Conservation (phyloP, 1,140 invertebrate genomes). For the Melanaphis sacchari region DNA sequence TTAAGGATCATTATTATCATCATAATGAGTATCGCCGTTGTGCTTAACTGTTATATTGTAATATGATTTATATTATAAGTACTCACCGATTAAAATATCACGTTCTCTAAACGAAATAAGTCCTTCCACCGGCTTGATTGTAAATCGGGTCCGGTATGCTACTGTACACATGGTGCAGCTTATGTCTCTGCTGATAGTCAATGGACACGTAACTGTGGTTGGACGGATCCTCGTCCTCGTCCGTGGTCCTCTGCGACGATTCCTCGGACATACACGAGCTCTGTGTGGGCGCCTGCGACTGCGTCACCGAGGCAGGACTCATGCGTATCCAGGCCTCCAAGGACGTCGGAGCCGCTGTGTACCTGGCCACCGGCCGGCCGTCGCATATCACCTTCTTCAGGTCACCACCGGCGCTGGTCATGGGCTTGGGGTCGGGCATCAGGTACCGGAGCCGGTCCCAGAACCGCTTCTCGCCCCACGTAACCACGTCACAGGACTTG, state of each 20-base stretch:
- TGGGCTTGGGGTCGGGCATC: conserved; percentile 74
- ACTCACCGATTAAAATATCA: conserved; percentile 3
- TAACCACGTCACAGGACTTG: conserved; percentile 80
- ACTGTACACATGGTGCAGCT: conserved; percentile 67
- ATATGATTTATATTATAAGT: neutral
- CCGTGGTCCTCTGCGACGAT: conserved; percentile 68
- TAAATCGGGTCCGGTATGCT: conserved; percentile 67
- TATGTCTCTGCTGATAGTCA: conserved; percentile 62
- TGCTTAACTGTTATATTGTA: neutral
- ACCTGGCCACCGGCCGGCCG: conserved; percentile 66
- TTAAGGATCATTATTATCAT: neutral
- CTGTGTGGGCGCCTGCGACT: conserved; percentile 67
- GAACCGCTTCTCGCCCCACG: conserved; percentile 91
- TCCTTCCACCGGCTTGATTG: conserved; percentile 61
- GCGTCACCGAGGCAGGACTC: conserved; percentile 61
- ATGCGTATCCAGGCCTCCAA: conserved; percentile 67
- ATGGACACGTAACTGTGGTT: conserved; percentile 65
- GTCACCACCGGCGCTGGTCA: conserved; percentile 60
- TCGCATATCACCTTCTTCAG: conserved; percentile 64
- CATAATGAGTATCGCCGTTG: neutral
- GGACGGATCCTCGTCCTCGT: conserved; percentile 68
- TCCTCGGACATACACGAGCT: conserved; percentile 72
- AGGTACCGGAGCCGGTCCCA: conserved; percentile 93
- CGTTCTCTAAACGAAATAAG: conserved; percentile 61
- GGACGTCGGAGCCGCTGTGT: conserved; percentile 69